Conservation (phyloP, 2,113 vertebrate species). For the Syngnathus floridae region DNA sequence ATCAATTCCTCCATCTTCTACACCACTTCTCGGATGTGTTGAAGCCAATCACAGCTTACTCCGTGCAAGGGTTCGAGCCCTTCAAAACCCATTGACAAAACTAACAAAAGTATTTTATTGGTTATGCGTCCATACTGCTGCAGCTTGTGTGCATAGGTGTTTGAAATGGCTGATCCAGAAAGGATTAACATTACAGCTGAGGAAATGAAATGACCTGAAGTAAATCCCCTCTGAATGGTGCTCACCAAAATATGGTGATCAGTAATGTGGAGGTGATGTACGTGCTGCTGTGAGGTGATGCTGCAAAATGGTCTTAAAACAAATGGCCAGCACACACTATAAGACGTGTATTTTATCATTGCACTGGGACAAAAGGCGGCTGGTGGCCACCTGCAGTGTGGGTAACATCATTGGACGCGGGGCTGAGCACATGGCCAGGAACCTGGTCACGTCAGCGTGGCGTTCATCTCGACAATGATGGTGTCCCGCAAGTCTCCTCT, state of each 20-base stretch:
- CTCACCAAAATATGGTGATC: background rate
- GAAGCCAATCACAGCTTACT: background rate
- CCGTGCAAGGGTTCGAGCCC: background rate
- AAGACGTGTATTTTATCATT: no score
- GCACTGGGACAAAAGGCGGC: background rate
- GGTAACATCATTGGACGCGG: background rate
- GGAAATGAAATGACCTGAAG: conserved; percentile 17
- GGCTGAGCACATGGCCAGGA: background rate
- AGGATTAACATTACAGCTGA: conserved; percentile 9
- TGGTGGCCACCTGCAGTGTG: background rate
- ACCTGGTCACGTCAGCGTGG: conserved; percentile 8
- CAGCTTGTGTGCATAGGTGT: conserved; percentile 1
- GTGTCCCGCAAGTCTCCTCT: conserved; percentile 9
- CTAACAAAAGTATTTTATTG: background rate
- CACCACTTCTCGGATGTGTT: background rate
- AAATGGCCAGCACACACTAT: background rate
- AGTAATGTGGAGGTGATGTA: background rate
- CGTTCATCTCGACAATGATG: conserved; percentile 10
- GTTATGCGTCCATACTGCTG: background rate
- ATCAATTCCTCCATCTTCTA: background rate
- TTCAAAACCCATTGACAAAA: background rate
- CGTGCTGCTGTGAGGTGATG: background rate
- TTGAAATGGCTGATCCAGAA: background rate
- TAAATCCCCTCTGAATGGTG: conserved; percentile 20
- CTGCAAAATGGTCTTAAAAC: background rate